Conservation (phyloP, 2,888 invertebrate species). For the Mantis religiosa region DNA sequence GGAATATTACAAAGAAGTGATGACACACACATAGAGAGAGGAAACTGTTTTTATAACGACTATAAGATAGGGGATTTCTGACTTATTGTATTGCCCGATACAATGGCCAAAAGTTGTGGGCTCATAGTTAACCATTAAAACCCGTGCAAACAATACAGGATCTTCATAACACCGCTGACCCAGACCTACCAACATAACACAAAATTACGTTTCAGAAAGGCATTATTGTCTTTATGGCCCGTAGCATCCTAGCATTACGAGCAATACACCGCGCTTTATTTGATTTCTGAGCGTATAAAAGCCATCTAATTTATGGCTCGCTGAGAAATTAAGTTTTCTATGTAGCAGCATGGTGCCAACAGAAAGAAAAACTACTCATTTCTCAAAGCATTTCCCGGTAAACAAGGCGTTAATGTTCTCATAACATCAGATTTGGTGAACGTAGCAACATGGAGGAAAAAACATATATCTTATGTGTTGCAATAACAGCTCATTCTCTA, state of each 20-base stretch:
- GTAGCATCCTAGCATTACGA: not conserved
- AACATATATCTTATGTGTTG: no score
- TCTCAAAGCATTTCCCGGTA: not conserved
- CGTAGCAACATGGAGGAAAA: not conserved
- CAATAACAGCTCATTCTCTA: no score
- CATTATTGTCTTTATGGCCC: not conserved
- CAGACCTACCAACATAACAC: not conserved
- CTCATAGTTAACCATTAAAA: not conserved
- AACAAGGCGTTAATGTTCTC: not conserved
- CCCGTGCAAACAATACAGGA: not conserved
- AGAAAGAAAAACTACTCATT: not conserved
- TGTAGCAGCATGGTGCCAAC: not conserved
- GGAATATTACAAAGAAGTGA: not conserved
- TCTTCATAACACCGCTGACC: not conserved
- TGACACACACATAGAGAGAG: not conserved
- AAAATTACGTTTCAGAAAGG: not conserved
- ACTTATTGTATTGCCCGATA: not conserved
- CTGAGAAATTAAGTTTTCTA: not conserved
- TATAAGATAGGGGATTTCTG: not conserved
- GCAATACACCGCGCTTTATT: not conserved
- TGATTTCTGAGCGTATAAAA: not conserved
- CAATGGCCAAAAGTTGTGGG: not conserved
- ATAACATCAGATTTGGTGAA: not conserved
- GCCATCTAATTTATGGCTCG: not conserved
- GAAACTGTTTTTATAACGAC: not conserved